A percentile compares a stretch with the other conserved stretches of the same genome.
Evolutionary conservation across 2,888 invertebrate genomes (phyloP).

Genomic region (Epinotia demarniana): DNA sequence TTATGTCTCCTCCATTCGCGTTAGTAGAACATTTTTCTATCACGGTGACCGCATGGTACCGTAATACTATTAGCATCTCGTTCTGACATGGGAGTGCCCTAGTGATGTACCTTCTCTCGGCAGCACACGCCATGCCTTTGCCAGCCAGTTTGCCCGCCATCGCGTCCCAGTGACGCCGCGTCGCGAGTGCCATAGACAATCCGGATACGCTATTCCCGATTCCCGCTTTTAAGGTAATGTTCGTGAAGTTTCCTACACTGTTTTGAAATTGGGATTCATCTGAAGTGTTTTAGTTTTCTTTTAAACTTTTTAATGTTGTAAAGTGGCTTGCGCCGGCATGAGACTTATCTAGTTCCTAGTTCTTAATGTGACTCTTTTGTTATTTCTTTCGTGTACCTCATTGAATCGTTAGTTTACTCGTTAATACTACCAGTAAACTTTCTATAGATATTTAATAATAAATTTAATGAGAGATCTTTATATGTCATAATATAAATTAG

Average conservation of each 20-base stretch:
- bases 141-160: conserved; percentile 63
- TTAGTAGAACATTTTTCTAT: conserved; percentile 16
- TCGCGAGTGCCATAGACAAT: conserved; percentile 68
- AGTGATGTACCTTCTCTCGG: conserved; percentile 33
- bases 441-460: not conserved
- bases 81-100: conserved; percentile 47
- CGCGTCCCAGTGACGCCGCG: conserved; percentile 64
- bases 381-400: conserved; percentile 58
- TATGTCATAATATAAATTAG: not conserved
- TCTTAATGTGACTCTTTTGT: conserved; percentile 55
- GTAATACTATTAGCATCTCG: conserved; percentile 50
- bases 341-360: conserved; percentile 38
- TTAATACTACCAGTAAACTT: not conserved
- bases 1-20: conserved; percentile 15
- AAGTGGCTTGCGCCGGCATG: conserved; percentile 40
- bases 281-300: conserved; percentile 22
- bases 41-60: conserved; percentile 44
- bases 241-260: conserved; percentile 48
- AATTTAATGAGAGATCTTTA: not conserved
- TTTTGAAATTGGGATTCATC: conserved; percentile 36
- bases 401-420: not conserved
- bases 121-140: conserved; percentile 19
- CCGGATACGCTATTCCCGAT: conserved; percentile 57
- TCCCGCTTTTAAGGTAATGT: conserved; percentile 71
- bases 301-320: conserved; percentile 36